Evolutionary conservation across 64 coral and sea anemone genomes (phyloP).

Genomic region (Pocillopora verrucosa): DNA sequence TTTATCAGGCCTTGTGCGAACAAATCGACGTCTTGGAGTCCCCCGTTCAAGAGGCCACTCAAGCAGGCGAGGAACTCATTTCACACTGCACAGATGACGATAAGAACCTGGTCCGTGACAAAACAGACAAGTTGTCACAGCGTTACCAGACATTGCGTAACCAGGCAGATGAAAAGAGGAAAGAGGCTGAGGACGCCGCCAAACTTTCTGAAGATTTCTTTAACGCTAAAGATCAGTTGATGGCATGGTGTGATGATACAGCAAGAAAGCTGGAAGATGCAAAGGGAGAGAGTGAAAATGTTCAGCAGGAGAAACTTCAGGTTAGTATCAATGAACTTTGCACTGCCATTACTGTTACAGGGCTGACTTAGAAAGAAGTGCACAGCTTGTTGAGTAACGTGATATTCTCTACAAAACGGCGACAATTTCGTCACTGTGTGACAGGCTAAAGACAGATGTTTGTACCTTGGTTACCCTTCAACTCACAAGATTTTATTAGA

Average conservation of each 20-base stretch:
- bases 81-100: slow-evolving; percentile 81
- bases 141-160: slow-evolving; percentile 69
- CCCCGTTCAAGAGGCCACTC: slow-evolving; percentile 51
- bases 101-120: slow-evolving; percentile 66
- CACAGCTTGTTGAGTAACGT: too few species aligned
- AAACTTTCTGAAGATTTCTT: slow-evolving; percentile 72
- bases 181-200: slow-evolving; percentile 64
- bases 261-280: slow-evolving; percentile 61
- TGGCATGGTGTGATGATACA: slow-evolving; percentile 76
- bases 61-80: slow-evolving; percentile 76
- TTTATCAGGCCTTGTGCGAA: slow-evolving; percentile 67
- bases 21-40: slow-evolving; percentile 51
- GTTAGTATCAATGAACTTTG: not conserved
- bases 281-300: slow-evolving; percentile 56
- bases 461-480: too few species aligned
- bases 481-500: too few species aligned
- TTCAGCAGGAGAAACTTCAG: slow-evolving; percentile 66
- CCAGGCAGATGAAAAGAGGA: slow-evolving; percentile 34
- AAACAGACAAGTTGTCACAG: slow-evolving; percentile 81
- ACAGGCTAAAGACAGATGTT: too few species aligned
- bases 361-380: too few species aligned
- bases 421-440: too few species aligned
- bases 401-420: too few species aligned
- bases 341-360: not conserved
- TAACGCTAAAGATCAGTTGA: slow-evolving; percentile 57